These are phyloP conservation scores for Tanypteryx hageni DNA, from an alignment of 2,888 invertebrate species.

Conservation along the genomic window DNA sequence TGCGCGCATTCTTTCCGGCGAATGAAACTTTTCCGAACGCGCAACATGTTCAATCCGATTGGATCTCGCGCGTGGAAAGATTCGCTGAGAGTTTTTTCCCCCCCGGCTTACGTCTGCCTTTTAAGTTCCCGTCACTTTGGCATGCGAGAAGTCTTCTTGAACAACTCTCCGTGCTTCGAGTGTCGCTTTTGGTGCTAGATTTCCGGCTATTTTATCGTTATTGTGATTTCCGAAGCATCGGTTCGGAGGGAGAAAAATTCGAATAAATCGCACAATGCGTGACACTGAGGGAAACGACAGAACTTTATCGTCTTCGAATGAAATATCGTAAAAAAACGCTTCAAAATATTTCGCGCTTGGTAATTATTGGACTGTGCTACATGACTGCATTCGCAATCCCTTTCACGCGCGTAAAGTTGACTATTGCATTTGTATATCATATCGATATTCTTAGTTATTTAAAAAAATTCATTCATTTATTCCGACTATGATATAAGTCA, in stretches of 20 bases:
- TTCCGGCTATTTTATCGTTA: background rate
- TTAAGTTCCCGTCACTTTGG: background rate
- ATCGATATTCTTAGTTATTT: no score
- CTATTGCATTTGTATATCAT: no score
- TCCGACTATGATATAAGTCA: no score
- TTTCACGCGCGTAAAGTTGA: no score
- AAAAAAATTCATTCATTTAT: no score
- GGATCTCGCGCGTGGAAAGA: background rate
- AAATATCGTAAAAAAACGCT: no score
- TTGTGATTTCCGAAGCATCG: background rate
- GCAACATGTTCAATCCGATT: background rate
- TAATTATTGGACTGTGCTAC: no score
- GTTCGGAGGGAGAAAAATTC: background rate
- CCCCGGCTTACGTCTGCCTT: background rate
- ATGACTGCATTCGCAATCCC: no score
- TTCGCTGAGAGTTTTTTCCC: background rate
- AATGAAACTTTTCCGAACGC: background rate
- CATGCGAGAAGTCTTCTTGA: background rate
- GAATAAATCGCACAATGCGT: no score
- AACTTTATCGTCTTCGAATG: no score
- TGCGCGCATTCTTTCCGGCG: background rate
- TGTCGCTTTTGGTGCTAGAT: background rate
- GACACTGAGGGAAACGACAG: no score
- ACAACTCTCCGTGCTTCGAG: background rate
- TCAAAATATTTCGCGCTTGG: no score